Conservation (phyloP, 2,888 invertebrate species). For the Catocala nupta region DNA sequence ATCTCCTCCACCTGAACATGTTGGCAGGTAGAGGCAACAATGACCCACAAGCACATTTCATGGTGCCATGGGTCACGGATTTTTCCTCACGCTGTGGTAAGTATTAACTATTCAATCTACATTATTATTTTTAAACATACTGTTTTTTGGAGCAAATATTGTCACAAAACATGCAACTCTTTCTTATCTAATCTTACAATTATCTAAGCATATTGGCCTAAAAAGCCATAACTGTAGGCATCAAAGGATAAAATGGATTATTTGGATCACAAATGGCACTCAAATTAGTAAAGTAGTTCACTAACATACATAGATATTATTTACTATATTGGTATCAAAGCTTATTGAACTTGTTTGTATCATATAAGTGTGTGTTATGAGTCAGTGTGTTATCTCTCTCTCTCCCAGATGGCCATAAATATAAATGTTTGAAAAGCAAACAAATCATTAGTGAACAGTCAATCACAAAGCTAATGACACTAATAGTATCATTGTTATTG, state of each 20-base stretch:
- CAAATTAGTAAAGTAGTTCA: too few relatives aligned
- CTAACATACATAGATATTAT: neutral
- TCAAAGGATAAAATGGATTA: neutral
- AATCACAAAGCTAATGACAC: slow-evolving; percentile 13
- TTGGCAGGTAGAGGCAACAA: slow-evolving; percentile 93
- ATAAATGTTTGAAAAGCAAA: neutral
- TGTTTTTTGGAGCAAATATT: too few relatives aligned
- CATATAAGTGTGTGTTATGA: slow-evolving; percentile 3
- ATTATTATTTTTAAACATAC: too few relatives aligned
- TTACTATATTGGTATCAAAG: neutral
- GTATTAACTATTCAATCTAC: slow-evolving; percentile 21
- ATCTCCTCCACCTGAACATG: slow-evolving; percentile 95
- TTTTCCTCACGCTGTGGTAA: slow-evolving; percentile 93
- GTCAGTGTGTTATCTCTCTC: slow-evolving; percentile 3
- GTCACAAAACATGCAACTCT: too few relatives aligned
- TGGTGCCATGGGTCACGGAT: slow-evolving; percentile 99
- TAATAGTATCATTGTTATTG: neutral
- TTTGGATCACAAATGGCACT: too few relatives aligned
- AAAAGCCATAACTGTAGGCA: too few relatives aligned
- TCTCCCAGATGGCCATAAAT: neutral
- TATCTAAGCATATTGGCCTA: too few relatives aligned
- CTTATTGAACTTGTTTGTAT: neutral
- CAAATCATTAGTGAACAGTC: neutral
- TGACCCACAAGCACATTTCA: slow-evolving; percentile 97
- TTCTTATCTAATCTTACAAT: too few relatives aligned